A percentile compares a stretch with the other conserved stretches of the same genome.
Conservation (phyloP, 2,797 vertebrate species). For the Ctenopoma kingsleyae region DNA sequence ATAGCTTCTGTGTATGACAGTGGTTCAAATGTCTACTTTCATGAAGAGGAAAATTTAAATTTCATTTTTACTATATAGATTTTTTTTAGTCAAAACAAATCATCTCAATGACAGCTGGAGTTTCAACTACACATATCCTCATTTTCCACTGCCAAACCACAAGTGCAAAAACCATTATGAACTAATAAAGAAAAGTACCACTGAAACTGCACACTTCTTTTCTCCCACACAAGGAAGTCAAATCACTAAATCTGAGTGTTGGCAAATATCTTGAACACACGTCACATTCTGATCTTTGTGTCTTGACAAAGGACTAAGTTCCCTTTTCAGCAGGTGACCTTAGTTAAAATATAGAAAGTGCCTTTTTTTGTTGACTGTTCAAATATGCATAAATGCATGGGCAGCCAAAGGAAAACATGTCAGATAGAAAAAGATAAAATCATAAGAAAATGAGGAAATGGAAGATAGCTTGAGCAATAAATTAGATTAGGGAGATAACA, state of each 20-base stretch:
- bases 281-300: neutral
- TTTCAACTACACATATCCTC: slow-evolving; percentile 56
- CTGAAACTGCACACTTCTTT: slow-evolving; percentile 49
- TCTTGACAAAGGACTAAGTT: neutral
- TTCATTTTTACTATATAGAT: neutral
- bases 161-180: slow-evolving; percentile 52
- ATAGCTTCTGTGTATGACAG: neutral
- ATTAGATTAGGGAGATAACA: slow-evolving; percentile 14
- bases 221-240: slow-evolving; percentile 49
- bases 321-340: slow-evolving; percentile 23
- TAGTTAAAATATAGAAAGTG: slow-evolving; percentile 13
- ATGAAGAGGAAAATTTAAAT: neutral
- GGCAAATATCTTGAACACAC: slow-evolving; percentile 30
- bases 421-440: slow-evolving; percentile 13
- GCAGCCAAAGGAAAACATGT: slow-evolving; percentile 32
- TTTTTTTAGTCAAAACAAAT: slow-evolving; percentile 14
- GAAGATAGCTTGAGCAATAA: slow-evolving; percentile 42
- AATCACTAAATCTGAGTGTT: slow-evolving; percentile 24
- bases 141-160: slow-evolving; percentile 53
- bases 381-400: slow-evolving; percentile 44
- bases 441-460: slow-evolving; percentile 70
- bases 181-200: slow-evolving; percentile 35
- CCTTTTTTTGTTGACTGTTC: slow-evolving; percentile 14
- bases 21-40: slow-evolving; percentile 11
- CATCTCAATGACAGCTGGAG: slow-evolving; percentile 6